Percentiles rank a stretch among this genome's conserved stretches.
These are phyloP conservation scores for Parnassius apollo DNA, from an alignment of 2,888 invertebrate species.

Conservation along the genomic window DNA sequence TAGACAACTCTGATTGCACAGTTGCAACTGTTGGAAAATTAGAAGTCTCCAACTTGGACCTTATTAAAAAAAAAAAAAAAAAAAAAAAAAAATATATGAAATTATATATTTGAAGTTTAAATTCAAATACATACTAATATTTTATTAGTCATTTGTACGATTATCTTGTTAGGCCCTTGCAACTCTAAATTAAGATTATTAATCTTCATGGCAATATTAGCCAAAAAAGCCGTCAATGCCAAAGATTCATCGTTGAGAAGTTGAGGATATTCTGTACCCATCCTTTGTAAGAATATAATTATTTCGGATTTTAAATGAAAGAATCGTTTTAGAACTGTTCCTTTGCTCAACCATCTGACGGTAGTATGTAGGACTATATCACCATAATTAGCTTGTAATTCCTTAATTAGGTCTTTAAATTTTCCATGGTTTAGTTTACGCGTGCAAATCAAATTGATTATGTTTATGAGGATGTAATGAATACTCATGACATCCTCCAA, in stretches of 20 bases:
- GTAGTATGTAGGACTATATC: conserved; percentile 27
- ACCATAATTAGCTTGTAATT: conserved; percentile 1
- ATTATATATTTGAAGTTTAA: background rate
- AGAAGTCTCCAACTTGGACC: background rate
- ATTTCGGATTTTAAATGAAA: conserved; percentile 4
- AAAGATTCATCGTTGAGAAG: no score
- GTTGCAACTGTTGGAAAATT: no score
- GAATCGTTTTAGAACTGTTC: conserved; percentile 14
- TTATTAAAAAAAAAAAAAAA: no score
- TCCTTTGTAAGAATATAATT: background rate
- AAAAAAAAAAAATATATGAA: no score
- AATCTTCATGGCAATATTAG: background rate
- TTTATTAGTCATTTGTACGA: background rate
- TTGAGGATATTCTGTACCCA: no score
- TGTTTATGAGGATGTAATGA: conserved; percentile 4
- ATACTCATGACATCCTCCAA: conserved; percentile 16
- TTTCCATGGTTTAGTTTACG: conserved; percentile 19
- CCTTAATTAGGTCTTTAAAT: background rate
- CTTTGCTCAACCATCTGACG: conserved; percentile 29
- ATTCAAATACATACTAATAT: background rate
- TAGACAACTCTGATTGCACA: background rate
- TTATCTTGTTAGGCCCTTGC: background rate
- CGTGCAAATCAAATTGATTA: conserved; percentile 7
- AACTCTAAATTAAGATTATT: background rate
- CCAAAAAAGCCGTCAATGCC: background rate